Evolutionary conservation across 2,888 invertebrate species (phyloP).

Genomic region (Uropetala carovei): DNA sequence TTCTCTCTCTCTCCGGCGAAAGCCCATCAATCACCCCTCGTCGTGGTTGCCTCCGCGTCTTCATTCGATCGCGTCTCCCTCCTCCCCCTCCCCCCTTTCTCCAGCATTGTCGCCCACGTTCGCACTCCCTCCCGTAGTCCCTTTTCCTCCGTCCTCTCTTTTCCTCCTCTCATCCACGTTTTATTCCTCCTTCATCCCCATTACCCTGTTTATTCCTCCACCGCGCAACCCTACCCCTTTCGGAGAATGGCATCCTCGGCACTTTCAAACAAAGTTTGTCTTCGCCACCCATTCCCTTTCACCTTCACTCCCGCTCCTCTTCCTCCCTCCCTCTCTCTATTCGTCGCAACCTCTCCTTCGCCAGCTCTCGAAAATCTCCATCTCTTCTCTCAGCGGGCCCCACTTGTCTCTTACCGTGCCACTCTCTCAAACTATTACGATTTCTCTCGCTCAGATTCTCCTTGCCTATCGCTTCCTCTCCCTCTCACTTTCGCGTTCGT

Average conservation of each 20-base stretch:
- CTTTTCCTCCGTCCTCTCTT: not conserved
- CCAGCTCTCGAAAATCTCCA: not conserved
- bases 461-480: no score
- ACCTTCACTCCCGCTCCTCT: not conserved
- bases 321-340: no score
- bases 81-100: not conserved
- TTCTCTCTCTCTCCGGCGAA: not conserved
- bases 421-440: no score
- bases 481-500: no score
- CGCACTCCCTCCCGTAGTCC: not conserved
- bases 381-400: not conserved
- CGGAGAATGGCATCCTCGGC: constrained; percentile 24
- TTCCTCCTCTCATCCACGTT: not conserved
- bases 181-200: not conserved
- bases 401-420: not conserved
- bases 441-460: no score
- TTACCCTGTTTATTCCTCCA: not conserved
- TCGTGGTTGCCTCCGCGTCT: constrained; percentile 18
- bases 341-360: not conserved
- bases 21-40: constrained; percentile 19
- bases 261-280: not conserved
- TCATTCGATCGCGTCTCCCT: not conserved
- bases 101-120: not conserved
- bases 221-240: not conserved
- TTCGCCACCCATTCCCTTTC: constrained; percentile 18